Evolutionary conservation across 2,888 invertebrate species (phyloP).

Genomic region (Micropterix aruncella): DNA sequence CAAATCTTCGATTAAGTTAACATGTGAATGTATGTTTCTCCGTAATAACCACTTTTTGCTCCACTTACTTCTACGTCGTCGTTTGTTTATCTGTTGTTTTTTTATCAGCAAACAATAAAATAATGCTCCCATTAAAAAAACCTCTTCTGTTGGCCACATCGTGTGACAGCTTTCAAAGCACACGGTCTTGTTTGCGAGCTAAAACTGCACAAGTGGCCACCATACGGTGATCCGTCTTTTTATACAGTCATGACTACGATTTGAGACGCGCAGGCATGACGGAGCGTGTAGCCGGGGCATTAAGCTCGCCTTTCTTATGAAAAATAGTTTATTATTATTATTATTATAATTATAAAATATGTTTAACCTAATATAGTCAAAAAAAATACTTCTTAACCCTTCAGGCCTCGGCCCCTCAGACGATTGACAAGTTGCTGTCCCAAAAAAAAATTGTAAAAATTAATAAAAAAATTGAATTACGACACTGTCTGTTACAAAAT

Average conservation of each 20-base stretch:
- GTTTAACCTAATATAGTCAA: too few species aligned
- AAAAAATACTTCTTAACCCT: too few species aligned
- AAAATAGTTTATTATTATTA: too few species aligned
- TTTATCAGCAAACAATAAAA: background rate
- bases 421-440: too few species aligned
- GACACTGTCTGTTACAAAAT: too few species aligned
- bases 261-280: background rate
- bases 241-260: background rate
- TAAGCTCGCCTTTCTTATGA: too few species aligned
- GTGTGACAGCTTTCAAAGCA: background rate
- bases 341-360: too few species aligned
- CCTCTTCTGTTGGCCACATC: background rate
- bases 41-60: conserved; percentile 1
- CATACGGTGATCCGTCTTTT: background rate
- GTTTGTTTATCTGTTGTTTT: background rate
- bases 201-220: background rate
- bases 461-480: too few species aligned
- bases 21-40: background rate
- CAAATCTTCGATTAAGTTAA: background rate
- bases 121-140: background rate
- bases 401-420: too few species aligned
- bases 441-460: too few species aligned
- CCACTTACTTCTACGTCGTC: too few species aligned
- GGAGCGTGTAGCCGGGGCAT: background rate
- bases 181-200: background rate